phyloP scores from a whole-genome alignment of 2,113 vertebrate species.

The Chauna torquata region DNA sequence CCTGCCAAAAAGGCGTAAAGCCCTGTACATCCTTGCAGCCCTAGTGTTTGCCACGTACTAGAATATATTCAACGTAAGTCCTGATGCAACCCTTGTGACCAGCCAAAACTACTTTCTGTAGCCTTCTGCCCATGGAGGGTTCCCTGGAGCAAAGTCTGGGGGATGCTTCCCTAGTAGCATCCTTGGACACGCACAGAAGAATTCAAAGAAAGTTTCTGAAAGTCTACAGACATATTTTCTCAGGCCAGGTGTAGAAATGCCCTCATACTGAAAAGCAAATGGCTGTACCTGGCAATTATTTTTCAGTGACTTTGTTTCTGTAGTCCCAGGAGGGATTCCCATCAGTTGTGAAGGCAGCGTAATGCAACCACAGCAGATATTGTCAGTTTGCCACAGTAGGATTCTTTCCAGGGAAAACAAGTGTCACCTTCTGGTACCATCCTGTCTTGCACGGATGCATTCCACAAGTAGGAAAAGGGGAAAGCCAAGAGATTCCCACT shows the following conservation, averaged over 20 bases:
- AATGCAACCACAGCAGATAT: not conserved
- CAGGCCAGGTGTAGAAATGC: not conserved
- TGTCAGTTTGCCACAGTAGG: not conserved
- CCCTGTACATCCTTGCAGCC: not conserved
- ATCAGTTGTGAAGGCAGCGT: not conserved
- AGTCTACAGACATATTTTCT: not conserved
- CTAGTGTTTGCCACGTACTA: fast-evolving
- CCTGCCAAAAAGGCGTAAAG: not conserved
- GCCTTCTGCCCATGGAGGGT: not conserved
- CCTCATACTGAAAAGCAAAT: not conserved
- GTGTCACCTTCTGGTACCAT: not conserved
- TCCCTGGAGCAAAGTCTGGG: not conserved
- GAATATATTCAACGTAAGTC: not conserved
- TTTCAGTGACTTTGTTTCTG: not conserved
- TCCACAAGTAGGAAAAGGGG: not conserved
- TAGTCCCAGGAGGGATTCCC: not conserved
- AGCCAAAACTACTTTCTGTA: not conserved
- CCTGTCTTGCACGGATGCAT: not conserved
- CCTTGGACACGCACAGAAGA: fast-evolving
- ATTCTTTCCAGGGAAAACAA: not conserved
- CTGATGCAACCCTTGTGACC: not conserved
- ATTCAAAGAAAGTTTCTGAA: not conserved
- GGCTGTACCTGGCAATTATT: not conserved
- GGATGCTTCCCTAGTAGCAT: not conserved
- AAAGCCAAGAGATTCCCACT: not conserved